Evolutionary conservation across 2,888 invertebrate genomes (phyloP), one percentile per base, ranked within the genome.

Genomic region (Lepidocyrtinus sp.): DNA sequence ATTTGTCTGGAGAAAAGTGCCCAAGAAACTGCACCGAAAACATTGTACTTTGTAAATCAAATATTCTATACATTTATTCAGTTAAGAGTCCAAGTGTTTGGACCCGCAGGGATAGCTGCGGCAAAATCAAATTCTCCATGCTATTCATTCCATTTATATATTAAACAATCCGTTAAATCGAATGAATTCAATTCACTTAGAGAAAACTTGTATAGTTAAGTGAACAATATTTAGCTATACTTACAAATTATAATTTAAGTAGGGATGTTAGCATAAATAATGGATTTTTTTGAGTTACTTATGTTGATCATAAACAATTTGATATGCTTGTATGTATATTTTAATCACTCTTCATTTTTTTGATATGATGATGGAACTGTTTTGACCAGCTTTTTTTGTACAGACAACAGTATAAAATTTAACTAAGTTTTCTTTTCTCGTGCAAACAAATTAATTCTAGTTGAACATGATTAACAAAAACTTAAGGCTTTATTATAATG

Each of bases 101-200:
- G 68, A 73, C 69, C 73, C 69, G 73, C 73, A 73, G 73, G 63
- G 69, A 70, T 74, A 27, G 74, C 74, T 80, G 74, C 80, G 71
- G 80, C n/a, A n/a, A n/a, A n/a, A n/a, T n/a, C n/a, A 59, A 26
- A 68, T 74, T 74, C 80, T 80, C 80, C 80, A 80, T 80, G 74
- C 80, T 64, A 80, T 71, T 63, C 80, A 80, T 80, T 80, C 80
- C 80, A 80, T 77, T 46, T 17, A 61, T 25, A 46, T 26, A 59
- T 62, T 69, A 46, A 61, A 62, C 55, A 55, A 55, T 63, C 21
- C 59, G 70, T 24, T 17, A 26, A 9, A 61, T 36, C 12, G n/a
- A 55, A 55, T 55, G 22, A 62, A 62, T 21, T 21, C 7, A 62
- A 17, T 19, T 2, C 21, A 21, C 19, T 22, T 62, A 2, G 62